Evolutionary conservation across 2,113 vertebrate genomes (phyloP).

Genomic region (Hippopotamus amphibius): DNA sequence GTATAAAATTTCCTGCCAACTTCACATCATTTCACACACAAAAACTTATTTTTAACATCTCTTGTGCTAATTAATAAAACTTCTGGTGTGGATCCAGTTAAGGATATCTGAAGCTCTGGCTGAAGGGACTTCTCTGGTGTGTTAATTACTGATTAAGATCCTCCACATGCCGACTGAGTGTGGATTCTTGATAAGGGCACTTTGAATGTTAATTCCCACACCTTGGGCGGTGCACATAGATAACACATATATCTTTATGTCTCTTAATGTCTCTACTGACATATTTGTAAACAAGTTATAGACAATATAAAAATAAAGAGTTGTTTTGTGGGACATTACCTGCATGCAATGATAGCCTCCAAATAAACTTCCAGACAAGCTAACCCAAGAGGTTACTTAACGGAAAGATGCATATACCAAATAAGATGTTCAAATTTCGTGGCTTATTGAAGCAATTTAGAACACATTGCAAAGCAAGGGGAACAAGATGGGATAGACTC

Average conservation of each 20-base stretch:
- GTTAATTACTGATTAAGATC: neutral
- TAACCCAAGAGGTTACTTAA: neutral
- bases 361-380: neutral
- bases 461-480: neutral
- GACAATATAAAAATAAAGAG: slow-evolving; percentile 23
- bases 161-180: neutral
- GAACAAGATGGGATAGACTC: neutral
- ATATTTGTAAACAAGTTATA: neutral
- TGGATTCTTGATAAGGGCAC: neutral
- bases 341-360: neutral
- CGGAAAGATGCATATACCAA: neutral
- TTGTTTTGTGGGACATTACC: neutral
- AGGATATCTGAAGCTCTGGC: neutral
- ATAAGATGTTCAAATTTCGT: slow-evolving; percentile 3
- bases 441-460: slow-evolving; percentile 20
- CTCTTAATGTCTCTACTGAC: neutral
- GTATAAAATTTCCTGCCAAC: neutral
- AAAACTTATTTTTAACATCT: slow-evolving; percentile 53
- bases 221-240: neutral
- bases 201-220: slow-evolving; percentile 8
- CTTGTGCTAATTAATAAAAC: slow-evolving; percentile 57
- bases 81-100: neutral
- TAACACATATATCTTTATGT: neutral
- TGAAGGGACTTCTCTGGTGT: neutral
- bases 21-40: neutral